A percentile compares a stretch with the other conserved stretches of the same genome.
Conservation (phyloP, 2,888 invertebrate genomes). For the Atethmia centrago region DNA sequence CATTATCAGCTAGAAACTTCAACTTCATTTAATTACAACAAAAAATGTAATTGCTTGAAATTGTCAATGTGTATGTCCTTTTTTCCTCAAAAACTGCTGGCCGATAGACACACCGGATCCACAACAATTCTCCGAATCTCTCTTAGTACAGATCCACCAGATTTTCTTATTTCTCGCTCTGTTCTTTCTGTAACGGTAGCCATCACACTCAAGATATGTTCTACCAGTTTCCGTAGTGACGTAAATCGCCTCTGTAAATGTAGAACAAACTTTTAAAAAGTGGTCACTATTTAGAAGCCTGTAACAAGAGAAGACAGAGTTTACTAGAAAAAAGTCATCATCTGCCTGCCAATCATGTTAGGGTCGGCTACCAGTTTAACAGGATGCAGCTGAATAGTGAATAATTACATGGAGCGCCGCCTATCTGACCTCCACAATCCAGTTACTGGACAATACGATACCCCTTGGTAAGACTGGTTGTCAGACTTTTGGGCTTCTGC, state of each 20-base stretch:
- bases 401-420: too few relatives aligned
- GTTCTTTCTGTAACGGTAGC: conserved; percentile 58
- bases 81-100: conserved; percentile 34
- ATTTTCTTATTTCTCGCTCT: conserved; percentile 36
- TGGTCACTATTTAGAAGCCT: background rate
- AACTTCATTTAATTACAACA: background rate
- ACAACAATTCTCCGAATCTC: conserved; percentile 38
- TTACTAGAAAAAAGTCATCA: background rate
- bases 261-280: conserved; percentile 1
- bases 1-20: background rate
- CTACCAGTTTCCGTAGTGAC: conserved; percentile 39
- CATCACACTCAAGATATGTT: conserved; percentile 40
- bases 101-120: conserved; percentile 47
- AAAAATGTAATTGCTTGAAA: background rate
- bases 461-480: background rate
- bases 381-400: too few relatives aligned
- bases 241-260: conserved; percentile 25
- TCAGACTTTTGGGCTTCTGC: background rate
- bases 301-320: background rate
- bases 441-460: background rate
- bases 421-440: background rate
- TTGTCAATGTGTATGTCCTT: conserved; percentile 35
- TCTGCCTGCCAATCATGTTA: too few relatives aligned
- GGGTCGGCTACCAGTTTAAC: too few relatives aligned
- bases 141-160: conserved; percentile 63